phyloP scores from a whole-genome alignment of 2,888 invertebrate species.

The Pterobdella sp. region DNA sequence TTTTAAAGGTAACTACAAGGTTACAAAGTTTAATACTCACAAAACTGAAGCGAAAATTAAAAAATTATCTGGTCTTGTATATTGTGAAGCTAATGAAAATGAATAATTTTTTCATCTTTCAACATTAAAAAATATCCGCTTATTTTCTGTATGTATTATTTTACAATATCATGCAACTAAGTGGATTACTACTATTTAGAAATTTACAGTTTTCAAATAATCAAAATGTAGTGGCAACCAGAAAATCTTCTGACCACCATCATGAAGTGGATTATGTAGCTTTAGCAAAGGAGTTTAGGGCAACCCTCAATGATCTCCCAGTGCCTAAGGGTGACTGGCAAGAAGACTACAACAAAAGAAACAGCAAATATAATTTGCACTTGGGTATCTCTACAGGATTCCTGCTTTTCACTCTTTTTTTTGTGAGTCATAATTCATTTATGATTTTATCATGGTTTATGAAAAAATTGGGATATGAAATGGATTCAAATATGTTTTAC shows the following conservation, averaged over 20 bases:
- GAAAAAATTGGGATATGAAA: no score
- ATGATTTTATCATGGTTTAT: no score
- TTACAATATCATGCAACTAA: no score
- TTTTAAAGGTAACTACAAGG: neutral
- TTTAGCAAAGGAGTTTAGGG: conserved; percentile 13
- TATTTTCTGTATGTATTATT: no score
- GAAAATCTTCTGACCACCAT: conserved; percentile 21
- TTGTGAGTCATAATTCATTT: conserved; percentile 32
- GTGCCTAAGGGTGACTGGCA: conserved; percentile 43
- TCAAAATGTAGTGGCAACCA: neutral
- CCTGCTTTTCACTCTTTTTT: conserved; percentile 35
- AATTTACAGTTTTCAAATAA: neutral
- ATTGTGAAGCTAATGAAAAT: no score
- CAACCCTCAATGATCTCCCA: conserved; percentile 39
- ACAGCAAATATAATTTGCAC: conserved; percentile 39
- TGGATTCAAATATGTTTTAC: no score
- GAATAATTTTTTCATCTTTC: no score
- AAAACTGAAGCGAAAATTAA: neutral
- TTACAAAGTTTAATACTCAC: neutral
- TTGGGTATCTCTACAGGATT: conserved; percentile 33
- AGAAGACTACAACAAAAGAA: conserved; percentile 39
- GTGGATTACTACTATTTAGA: no score
- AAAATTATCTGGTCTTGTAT: no score
- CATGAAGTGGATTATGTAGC: conserved; percentile 7
- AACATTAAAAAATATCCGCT: no score